Evolutionary conservation across 1,140 invertebrate genomes (phyloP).

Genomic region (Odontomachus brunneus): DNA sequence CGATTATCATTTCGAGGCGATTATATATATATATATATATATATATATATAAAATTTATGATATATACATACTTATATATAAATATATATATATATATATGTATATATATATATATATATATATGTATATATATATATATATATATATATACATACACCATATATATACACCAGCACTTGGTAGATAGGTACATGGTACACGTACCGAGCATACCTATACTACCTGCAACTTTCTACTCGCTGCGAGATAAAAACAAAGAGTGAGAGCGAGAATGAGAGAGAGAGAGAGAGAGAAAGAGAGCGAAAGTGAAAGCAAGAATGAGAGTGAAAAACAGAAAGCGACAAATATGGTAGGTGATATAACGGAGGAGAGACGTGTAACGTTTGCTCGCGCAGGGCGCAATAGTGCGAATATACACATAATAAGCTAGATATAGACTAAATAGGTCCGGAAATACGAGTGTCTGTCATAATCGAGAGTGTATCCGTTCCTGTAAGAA

Average conservation of each 20-base stretch:
- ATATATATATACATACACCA: conserved; percentile 61
- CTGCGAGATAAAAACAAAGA: conserved; percentile 32
- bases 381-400: conserved; percentile 51
- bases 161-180: conserved; percentile 68
- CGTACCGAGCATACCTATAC: conserved; percentile 69
- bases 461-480: conserved; percentile 66
- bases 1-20: conserved; percentile 78
- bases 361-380: conserved; percentile 40
- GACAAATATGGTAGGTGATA: background rate
- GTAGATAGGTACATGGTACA: conserved; percentile 71
- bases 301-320: background rate
- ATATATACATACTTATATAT: conserved; percentile 63
- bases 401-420: conserved; percentile 58
- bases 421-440: conserved; percentile 60
- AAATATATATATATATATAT: too few species aligned
- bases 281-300: background rate
- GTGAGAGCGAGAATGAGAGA: background rate
- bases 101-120: too few species aligned
- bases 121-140: too few species aligned
- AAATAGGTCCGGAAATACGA: conserved; percentile 57
- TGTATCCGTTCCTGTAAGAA: conserved; percentile 71
- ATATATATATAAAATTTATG: too few species aligned
- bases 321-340: background rate
- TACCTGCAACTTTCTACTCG: conserved; percentile 65
- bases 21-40: conserved; percentile 78